Evolutionary conservation across 2,888 invertebrate genomes (phyloP).

Genomic region (Enchytraeus crypticus): DNA sequence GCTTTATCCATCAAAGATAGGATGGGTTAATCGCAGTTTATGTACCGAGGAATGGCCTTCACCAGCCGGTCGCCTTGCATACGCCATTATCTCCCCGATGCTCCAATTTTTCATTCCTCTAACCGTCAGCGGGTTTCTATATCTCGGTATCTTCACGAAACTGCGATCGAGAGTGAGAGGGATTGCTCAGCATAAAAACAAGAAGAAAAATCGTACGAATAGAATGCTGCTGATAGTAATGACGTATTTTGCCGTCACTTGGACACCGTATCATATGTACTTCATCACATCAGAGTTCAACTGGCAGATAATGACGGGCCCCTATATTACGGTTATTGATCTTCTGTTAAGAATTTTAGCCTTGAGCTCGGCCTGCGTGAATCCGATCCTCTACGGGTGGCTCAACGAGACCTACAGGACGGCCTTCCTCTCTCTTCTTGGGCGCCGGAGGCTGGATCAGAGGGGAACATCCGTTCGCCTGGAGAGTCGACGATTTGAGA

Average conservation of each 20-base stretch:
- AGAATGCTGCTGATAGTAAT: constrained; percentile 43
- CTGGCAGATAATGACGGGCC: constrained; percentile 20
- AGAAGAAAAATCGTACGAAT: constrained; percentile 32
- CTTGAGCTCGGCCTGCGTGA: constrained; percentile 45
- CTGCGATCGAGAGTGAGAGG: constrained; percentile 34
- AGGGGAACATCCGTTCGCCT: no score
- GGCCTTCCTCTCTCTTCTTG: constrained; percentile 21
- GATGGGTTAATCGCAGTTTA: constrained; percentile 30
- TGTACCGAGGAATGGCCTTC: constrained; percentile 39
- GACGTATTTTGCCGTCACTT: constrained; percentile 39
- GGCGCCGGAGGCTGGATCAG: constrained; percentile 2
- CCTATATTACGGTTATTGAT: constrained; percentile 37
- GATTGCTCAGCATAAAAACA: background rate
- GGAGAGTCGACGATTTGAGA: no score
- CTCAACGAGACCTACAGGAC: constrained; percentile 41
- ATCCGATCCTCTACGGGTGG: constrained; percentile 47
- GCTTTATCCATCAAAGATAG: constrained; percentile 31
- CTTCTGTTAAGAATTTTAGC: constrained; percentile 41
- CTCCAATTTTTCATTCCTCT: constrained; percentile 42
- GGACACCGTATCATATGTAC: constrained; percentile 43
- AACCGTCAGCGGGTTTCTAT: constrained; percentile 35
- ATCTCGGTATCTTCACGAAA: constrained; percentile 36
- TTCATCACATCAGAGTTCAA: constrained; percentile 36
- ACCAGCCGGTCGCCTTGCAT: constrained; percentile 29
- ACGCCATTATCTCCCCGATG: constrained; percentile 35